Percentiles rank a stretch among this genome's conserved stretches.
phyloP scores from a whole-genome alignment of 2,113 vertebrate species.

The Anoplopoma fimbria region DNA sequence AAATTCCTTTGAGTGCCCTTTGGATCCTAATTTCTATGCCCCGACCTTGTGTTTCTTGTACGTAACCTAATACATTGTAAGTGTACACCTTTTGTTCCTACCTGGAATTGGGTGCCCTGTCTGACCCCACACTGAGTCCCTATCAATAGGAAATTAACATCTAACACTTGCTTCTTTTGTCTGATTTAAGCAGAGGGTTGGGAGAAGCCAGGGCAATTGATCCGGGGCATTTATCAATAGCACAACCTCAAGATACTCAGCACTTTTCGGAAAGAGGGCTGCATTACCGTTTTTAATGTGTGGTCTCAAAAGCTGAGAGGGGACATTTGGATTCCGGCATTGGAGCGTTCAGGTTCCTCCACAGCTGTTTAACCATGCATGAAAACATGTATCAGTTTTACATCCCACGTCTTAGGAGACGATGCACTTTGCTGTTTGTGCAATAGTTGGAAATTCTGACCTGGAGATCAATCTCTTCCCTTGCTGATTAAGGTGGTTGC shows the following conservation, averaged over 20 bases:
- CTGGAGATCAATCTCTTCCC: constrained; percentile 46
- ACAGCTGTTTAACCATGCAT: constrained; percentile 4
- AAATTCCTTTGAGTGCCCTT: constrained; percentile 51
- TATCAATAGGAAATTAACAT: constrained; percentile 67
- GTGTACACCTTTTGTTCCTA: constrained; percentile 50
- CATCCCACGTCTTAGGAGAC: constrained; percentile 18
- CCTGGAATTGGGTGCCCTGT: constrained; percentile 55
- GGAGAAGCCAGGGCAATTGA: constrained; percentile 62
- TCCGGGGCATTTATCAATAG: constrained; percentile 58
- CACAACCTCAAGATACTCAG: constrained; percentile 54
- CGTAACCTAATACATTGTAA: not conserved
- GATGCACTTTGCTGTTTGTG: constrained; percentile 41
- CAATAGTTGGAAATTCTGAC: constrained; percentile 48
- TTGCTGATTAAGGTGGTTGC: constrained; percentile 11
- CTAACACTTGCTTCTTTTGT: constrained; percentile 62
- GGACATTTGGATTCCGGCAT: constrained; percentile 8
- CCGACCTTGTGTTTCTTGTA: constrained; percentile 34
- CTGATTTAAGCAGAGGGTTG: constrained; percentile 63
- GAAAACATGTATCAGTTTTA: constrained; percentile 57
- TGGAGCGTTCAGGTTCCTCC: not conserved
- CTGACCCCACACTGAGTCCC: constrained; percentile 1
- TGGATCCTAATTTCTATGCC: constrained; percentile 64
- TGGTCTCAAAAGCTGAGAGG: constrained; percentile 54
- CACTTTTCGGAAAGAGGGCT: constrained; percentile 52
- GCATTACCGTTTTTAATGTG: constrained; percentile 41